Evolutionary conservation across 2,888 invertebrate genomes (phyloP).

Genomic region (Callyntrura guangdongensis): DNA sequence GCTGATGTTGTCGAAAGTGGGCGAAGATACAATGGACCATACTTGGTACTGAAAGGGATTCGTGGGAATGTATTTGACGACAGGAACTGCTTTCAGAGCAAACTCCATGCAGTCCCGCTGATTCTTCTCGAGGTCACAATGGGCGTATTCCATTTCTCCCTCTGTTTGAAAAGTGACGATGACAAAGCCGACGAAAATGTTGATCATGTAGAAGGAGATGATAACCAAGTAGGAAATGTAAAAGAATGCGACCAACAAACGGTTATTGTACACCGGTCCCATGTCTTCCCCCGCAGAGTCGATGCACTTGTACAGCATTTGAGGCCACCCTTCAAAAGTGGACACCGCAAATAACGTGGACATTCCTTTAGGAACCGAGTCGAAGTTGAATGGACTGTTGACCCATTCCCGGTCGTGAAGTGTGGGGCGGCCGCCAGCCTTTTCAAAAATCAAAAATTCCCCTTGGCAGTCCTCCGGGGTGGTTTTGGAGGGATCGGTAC

Average conservation of each 20-base stretch:
- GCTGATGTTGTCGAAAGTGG: too few relatives aligned
- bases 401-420: conserved; percentile 87
- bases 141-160: conserved; percentile 89
- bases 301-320: conserved; percentile 88
- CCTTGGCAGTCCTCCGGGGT: conserved; percentile 87
- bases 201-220: conserved; percentile 90
- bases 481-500: conserved; percentile 88
- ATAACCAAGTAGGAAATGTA: conserved; percentile 89
- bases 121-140: conserved; percentile 89
- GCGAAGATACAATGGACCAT: too few relatives aligned
- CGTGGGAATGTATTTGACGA: too few relatives aligned
- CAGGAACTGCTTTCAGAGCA: too few relatives aligned
- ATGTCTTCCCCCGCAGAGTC: conserved; percentile 88
- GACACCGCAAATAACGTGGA: conserved; percentile 89
- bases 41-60: too few relatives aligned
- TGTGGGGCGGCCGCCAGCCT: conserved; percentile 87
- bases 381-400: conserved; percentile 89
- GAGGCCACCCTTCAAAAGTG: conserved; percentile 89
- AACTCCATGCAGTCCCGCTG: too few relatives aligned
- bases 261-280: conserved; percentile 88
- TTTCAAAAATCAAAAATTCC: conserved; percentile 87
- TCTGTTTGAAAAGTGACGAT: conserved; percentile 89
- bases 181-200: conserved; percentile 90
- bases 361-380: conserved; percentile 88
- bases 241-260: conserved; percentile 86